These are phyloP conservation scores for Tetramorium alpestre DNA, from an alignment of 1,140 invertebrate genomes.

Conservation along the genomic window DNA sequence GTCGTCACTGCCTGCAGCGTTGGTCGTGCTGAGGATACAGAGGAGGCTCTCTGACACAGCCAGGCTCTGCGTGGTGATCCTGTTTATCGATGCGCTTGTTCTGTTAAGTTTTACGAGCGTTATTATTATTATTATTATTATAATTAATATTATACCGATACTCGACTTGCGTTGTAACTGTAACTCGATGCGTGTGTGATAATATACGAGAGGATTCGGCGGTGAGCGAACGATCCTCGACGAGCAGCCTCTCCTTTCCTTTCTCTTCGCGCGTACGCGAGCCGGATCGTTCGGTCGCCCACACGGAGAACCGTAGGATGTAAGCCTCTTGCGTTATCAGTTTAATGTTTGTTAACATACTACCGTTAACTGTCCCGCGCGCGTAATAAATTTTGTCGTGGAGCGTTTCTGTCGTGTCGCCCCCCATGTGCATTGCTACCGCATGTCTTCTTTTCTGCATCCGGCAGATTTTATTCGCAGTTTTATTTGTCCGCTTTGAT, in stretches of 20 bases:
- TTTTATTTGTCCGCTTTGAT: conserved; percentile 27
- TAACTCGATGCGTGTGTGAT: conserved; percentile 67
- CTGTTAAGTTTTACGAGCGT: conserved; percentile 78
- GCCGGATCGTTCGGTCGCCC: conserved; percentile 7
- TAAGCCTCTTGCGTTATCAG: conserved; percentile 14
- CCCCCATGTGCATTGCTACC: neutral
- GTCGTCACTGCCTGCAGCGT: conserved; percentile 69
- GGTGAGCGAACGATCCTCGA: conserved; percentile 4
- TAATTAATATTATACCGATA: conserved; percentile 64
- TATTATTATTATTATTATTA: conserved; percentile 39
- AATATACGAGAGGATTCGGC: conserved; percentile 43
- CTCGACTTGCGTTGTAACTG: conserved; percentile 53
- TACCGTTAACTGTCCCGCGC: conserved; percentile 6
- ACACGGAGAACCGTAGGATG: neutral
- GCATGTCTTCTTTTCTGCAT: neutral
- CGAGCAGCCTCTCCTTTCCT: neutral
- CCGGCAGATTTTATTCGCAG: neutral
- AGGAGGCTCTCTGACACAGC: conserved; percentile 47
- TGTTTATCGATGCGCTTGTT: conserved; percentile 73
- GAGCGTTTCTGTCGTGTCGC: neutral
- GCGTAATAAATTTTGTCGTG: conserved; percentile 2
- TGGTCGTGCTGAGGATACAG: conserved; percentile 61
- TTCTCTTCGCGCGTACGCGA: neutral
- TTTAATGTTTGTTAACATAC: conserved; percentile 29
- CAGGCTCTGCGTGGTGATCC: conserved; percentile 64